Base-by-base conservation (phyloP, 2,888 invertebrate genomes). In the Perizoma affinitatum region DNA sequence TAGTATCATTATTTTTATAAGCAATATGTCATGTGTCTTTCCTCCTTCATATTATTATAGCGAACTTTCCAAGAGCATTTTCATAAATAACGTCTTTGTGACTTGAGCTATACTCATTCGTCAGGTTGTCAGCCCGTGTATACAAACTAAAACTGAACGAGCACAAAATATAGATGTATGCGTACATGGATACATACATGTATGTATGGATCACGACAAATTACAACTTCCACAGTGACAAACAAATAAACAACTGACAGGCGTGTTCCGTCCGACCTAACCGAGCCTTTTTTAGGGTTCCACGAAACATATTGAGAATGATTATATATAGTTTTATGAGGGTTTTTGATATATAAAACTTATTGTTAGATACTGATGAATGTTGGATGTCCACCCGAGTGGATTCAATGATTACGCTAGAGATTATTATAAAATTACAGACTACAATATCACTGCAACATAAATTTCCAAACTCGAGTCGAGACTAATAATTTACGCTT, bases 221-320 rank as follows among this genome's bases (percentile, higher is more conserved):
- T 67, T 63, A 67, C 66, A 57, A 62, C 62, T 67, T 61, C 63
- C 61, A 63, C 58, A 47, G 63, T 57, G 58, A 65, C 61, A 68
- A 59, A 62, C 63, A 56, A 53, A 67, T 65, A 62, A 63, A 63
- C 58, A 63, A 45, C 53, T 46, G 43, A 49, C 63, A 46, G 46
- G 43, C 47, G 38, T 62, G 54, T 58, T 63, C 58, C 52, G 45
- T 52, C 35, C 48, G 55, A 58, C 46, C 51, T 55, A 49, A 48
- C 54, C 40, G 48, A 49, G 46, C 8, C 42, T 33, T 33, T 54
- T 62, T 58, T 49, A 52, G 58, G 55, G 49, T 52, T 55, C 54
- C 36, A n/a, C 43, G 4, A 43, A 43, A 43, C n/a, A 10, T 43
- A 43, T 4, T 5, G n/a, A n/a, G n/a, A 40, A 40, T 7, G 6